Evolutionary conservation across 2,113 vertebrate species (phyloP).

Genomic region (Turnix velox): DNA sequence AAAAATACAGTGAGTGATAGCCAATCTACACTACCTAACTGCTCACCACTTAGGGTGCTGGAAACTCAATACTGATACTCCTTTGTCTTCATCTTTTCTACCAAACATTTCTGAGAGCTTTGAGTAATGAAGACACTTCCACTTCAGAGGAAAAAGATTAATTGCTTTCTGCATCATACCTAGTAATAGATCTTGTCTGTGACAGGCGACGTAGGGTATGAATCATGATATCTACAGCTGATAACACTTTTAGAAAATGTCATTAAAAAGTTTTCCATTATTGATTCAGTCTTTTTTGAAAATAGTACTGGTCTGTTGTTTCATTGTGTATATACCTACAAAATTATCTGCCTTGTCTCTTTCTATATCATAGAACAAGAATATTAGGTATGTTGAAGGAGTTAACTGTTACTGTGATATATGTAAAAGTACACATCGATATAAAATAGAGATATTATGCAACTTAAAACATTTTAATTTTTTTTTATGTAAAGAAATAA

Average conservation of each 20-base stretch:
- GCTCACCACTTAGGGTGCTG: not conserved
- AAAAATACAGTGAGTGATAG: not conserved
- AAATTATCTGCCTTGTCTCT: not conserved
- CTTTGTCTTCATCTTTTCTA: not conserved
- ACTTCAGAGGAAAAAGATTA: not conserved
- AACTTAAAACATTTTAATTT: not conserved
- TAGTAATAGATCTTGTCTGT: not conserved
- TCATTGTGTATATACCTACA: not conserved
- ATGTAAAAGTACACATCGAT: not conserved
- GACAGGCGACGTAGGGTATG: not conserved
- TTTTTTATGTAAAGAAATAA: not conserved
- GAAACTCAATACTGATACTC: not conserved
- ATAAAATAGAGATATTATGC: not conserved
- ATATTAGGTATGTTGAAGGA: not conserved
- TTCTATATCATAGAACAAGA: not conserved
- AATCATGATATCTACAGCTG: not conserved
- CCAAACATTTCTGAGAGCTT: not conserved
- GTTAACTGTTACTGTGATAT: not conserved
- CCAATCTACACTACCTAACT: not conserved
- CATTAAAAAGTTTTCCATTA: not conserved
- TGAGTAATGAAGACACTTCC: not conserved
- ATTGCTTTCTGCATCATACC: not conserved
- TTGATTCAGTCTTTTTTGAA: not conserved
- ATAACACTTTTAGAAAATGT: not conserved
- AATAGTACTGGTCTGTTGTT: not conserved